Evolutionary conservation across 2,113 vertebrate species (phyloP).

Genomic region (Prochilodus magdalenae): DNA sequence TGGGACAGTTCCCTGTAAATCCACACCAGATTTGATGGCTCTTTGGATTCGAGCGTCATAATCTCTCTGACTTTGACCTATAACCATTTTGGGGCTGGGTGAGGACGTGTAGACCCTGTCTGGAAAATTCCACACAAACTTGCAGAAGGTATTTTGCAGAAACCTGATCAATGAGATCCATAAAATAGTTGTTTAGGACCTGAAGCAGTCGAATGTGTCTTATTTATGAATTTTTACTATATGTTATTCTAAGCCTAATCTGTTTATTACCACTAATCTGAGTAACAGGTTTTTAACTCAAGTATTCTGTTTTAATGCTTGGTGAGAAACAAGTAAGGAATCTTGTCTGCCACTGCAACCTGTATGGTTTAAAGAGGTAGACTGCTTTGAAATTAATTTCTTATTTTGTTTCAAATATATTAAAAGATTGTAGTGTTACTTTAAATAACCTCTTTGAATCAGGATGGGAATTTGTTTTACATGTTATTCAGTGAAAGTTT

Average conservation of each 20-base stretch:
- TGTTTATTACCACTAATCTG: not conserved
- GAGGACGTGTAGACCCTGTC: not conserved
- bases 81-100: not conserved
- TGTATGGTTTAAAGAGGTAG: not conserved
- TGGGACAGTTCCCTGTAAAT: not conserved
- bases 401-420: too few species aligned
- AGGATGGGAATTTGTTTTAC: not conserved
- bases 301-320: not conserved
- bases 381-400: too few species aligned
- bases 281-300: not conserved
- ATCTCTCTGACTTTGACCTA: not conserved
- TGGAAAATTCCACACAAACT: not conserved
- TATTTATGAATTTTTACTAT: too few species aligned
- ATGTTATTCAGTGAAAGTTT: not conserved
- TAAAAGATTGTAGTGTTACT: not conserved
- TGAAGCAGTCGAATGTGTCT: not conserved
- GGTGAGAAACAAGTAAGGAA: not conserved
- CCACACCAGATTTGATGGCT: constrained; percentile 2
- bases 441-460: not conserved
- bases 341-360: not conserved
- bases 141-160: not conserved
- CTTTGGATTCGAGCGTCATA: not conserved
- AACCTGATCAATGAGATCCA: not conserved
- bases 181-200: not conserved
- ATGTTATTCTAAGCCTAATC: not conserved